Conservation (phyloP, 2,113 vertebrate species). For the Cephalopholis sonnerati region DNA sequence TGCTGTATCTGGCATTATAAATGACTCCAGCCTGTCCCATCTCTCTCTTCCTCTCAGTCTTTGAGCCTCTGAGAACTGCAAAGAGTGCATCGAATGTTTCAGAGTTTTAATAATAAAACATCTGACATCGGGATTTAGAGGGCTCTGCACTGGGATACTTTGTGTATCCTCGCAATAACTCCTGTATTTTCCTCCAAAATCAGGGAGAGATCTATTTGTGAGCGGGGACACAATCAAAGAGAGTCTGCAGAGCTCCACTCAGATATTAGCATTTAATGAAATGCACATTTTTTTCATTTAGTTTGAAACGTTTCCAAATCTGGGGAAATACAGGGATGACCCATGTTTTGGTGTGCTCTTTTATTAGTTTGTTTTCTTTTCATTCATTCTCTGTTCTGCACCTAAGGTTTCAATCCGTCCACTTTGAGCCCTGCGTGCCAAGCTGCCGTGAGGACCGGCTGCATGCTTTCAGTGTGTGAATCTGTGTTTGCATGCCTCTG, state of each 20-base stretch:
- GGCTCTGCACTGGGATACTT: conserved; percentile 78
- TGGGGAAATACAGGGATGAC: conserved; percentile 88
- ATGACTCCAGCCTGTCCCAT: conserved; percentile 51
- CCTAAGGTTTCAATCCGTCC: conserved; percentile 85
- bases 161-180: conserved; percentile 82
- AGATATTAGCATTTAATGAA: conserved; percentile 97
- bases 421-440: conserved; percentile 86
- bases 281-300: conserved; percentile 94
- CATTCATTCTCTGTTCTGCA: conserved; percentile 89
- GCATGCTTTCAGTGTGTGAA: neutral
- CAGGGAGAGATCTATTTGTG: conserved; percentile 54
- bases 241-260: conserved; percentile 82
- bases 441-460: conserved; percentile 71
- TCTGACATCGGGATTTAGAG: conserved; percentile 80
- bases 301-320: conserved; percentile 89
- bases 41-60: conserved; percentile 37
- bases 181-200: conserved; percentile 68
- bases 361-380: conserved; percentile 96
- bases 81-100: conserved; percentile 56
- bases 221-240: conserved; percentile 55
- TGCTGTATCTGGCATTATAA: conserved; percentile 46
- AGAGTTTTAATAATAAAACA: conserved; percentile 82
- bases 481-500: neutral
- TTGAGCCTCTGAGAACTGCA: conserved; percentile 67
- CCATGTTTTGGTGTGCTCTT: conserved; percentile 89